Base-by-base conservation (phyloP, 1,140 invertebrate genomes). In the Drosophila nasuta region DNA sequence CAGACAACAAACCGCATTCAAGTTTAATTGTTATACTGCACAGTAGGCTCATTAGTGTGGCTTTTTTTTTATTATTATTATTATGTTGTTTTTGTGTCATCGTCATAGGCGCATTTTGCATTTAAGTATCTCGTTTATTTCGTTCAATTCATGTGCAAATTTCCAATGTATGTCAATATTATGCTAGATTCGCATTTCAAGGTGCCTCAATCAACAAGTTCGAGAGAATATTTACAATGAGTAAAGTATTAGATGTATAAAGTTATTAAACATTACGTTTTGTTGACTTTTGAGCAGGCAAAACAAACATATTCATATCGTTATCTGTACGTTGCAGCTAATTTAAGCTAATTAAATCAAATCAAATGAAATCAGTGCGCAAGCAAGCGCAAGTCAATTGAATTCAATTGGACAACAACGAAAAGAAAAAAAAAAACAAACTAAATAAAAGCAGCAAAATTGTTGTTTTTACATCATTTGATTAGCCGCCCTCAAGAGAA, bases 161-260 rank as follows among this genome's bases (percentile, higher is more conserved):
- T 76, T 82, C 72, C 74, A 75, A 77, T 86, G 82, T 86, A 75
- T 86, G 75, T 86, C 82, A 85, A 85, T 85, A 85, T 81, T 87
- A 76, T 82, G 75, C 65, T 78, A 70, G 75, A 69, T 52, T 77
- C 35, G 35, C 58, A 28, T 73, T 75, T 83, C 85, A 88, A 88
- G 83, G 85, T 88, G 85, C 74, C 51, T 74, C 79, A 65, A 74
- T 54, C 51, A 54, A 35, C 20, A 25, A 25, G 20, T 25, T 25
- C 20, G 20, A 25, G 20, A 25, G 20, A 25, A 25, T 25, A 25
- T 25, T 25, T 25, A 25, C 20, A 25, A 25, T 25, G 20, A 25
- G 3, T 20, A 11, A 11, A 11, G 54, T 62, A 45, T 20, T 65
- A 48, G 57, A 62, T 60, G 57, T 71, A 82, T 85, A 68, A 54